A percentile compares a stretch with the other conserved stretches of the same genome.
These are phyloP conservation scores for Adineta ricciae DNA, from an alignment of 2,888 invertebrate species.

Conservation along the genomic window DNA sequence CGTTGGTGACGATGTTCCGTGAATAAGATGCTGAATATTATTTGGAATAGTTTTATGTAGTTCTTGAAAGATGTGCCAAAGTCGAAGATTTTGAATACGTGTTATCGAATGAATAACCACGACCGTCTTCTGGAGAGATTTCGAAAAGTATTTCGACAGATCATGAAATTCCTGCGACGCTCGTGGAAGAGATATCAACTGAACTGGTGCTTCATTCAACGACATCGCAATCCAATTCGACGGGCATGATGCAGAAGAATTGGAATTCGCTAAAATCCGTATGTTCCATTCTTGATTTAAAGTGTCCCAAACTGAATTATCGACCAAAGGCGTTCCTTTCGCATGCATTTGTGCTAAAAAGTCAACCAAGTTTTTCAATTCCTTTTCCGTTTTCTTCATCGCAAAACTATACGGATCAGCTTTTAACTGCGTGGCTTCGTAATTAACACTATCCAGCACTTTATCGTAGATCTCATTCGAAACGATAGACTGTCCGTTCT, in stretches of 20 bases:
- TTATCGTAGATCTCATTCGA: not conserved
- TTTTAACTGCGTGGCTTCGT: not conserved
- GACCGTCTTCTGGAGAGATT: not conserved
- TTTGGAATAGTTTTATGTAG: not conserved
- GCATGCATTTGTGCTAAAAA: not conserved
- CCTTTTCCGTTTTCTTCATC: not conserved
- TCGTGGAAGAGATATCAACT: not conserved
- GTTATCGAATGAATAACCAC: not conserved
- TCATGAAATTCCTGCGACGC: not conserved
- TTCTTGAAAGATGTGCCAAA: not conserved
- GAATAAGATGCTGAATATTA: not conserved
- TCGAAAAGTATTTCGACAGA: not conserved
- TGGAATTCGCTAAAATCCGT: not conserved
- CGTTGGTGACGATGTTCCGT: not conserved
- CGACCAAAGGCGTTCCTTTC: not conserved
- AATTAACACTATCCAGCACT: not conserved
- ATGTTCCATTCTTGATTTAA: not conserved
- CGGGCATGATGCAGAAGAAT: not conserved
- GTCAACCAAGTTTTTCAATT: not conserved
- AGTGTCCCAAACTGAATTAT: not conserved
- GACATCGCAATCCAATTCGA: not conserved
- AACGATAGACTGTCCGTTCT: not conserved
- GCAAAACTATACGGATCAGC: not conserved
- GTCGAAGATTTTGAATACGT: slow-evolving; percentile 5
- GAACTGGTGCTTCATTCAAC: not conserved